Conservation (phyloP, 2,888 invertebrate species). For the Aporophyla lueneburgensis region DNA sequence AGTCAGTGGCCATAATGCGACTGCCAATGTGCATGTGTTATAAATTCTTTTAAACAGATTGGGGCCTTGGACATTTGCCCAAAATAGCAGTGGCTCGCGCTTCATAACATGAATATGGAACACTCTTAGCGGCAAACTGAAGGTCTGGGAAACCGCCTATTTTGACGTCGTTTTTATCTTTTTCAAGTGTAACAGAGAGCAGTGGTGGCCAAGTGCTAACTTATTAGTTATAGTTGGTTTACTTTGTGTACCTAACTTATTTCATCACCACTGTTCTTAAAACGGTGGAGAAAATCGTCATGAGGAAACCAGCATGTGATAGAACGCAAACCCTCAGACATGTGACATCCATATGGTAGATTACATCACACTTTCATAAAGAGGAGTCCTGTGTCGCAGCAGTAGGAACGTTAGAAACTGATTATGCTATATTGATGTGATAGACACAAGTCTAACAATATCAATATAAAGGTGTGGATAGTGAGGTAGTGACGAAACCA, state of each 20-base stretch:
- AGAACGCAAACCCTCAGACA: too few relatives aligned
- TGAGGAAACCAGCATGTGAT: too few relatives aligned
- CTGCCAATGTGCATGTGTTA: slow-evolving; percentile 11
- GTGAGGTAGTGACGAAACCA: neutral
- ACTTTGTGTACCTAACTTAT: too few relatives aligned
- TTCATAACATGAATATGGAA: slow-evolving; percentile 39
- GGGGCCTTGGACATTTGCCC: slow-evolving; percentile 27
- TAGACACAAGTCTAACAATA: neutral
- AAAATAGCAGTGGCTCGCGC: slow-evolving; percentile 10
- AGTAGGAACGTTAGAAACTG: too few relatives aligned
- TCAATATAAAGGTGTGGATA: neutral
- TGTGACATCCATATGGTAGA: too few relatives aligned
- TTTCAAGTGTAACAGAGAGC: neutral
- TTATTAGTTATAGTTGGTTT: too few relatives aligned
- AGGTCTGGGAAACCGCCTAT: neutral
- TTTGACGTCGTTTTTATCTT: neutral
- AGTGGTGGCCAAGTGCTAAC: too few relatives aligned
- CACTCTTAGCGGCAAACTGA: slow-evolving; percentile 13
- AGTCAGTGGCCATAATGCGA: slow-evolving; percentile 17
- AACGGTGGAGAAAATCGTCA: too few relatives aligned
- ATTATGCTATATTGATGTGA: too few relatives aligned
- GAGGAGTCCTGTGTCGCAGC: too few relatives aligned
- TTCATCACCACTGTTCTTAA: too few relatives aligned
- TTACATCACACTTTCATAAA: too few relatives aligned
- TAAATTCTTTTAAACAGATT: slow-evolving; percentile 14